Evolutionary conservation across 2,113 vertebrate species (phyloP), one percentile per base, ranked within the genome.

Genomic region (Hippocampus zosterae): DNA sequence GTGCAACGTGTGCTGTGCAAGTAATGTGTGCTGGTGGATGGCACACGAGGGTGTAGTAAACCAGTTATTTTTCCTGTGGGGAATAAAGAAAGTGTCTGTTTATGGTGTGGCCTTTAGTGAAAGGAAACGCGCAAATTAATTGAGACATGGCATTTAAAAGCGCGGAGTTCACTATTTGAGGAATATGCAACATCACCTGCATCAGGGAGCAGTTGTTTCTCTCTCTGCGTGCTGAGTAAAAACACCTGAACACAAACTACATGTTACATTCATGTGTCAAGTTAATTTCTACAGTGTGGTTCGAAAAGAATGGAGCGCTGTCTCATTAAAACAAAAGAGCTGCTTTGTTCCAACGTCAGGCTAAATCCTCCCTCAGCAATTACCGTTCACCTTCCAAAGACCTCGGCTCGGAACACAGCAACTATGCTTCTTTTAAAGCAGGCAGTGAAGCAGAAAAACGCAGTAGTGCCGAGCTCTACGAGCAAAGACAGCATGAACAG

Each of bases 321-420:
- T 82, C 82, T 78, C 67, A 13, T 74, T 79, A 71, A 85, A 83
- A 88, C 82, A 89, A 90, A 89, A 82, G 79, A 79, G 79, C 67
- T 74, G 82, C 86, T 89, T 89, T 87, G 85, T 90, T 87, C 81
- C 75, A 59, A 75, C 66, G 53, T 85, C 78, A 60, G 81, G 79
- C 81, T 84, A 87, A 87, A 87, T 87, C 87, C 85, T 86, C 84
- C 85, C 84, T 87, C 68, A 84, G 86, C 88, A 89, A 90, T 90
- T 90, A 89, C 74, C 69, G 81, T 74, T 90, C 86, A 90, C 87
- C 89, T 89, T 90, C 79, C 81, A 86, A 85, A 84, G 89, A 88
- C 86, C 87, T 89, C 77, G 4, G 68, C n/a, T 11, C 70, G 79
- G 80, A 87, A 81, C 79, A 81, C 78, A 85, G 85, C 80, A 83